Conservation (phyloP, 2,888 invertebrate genomes). For the Trissolcus brochymenae region DNA sequence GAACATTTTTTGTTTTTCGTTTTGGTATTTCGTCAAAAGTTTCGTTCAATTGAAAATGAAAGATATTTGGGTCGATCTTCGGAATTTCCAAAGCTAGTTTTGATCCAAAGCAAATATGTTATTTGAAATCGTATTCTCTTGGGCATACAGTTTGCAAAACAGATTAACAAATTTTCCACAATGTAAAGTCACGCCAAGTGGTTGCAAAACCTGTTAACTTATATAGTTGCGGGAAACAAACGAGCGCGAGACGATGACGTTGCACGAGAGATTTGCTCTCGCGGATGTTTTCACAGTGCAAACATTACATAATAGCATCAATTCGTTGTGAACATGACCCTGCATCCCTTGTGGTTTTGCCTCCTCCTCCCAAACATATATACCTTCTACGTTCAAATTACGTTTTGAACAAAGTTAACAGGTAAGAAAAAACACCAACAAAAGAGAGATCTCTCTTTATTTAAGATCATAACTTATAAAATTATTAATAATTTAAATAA, state of each 20-base stretch:
- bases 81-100: too few species aligned
- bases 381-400: slow-evolving; percentile 28
- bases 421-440: slow-evolving; percentile 30
- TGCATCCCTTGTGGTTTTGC: slow-evolving; percentile 44
- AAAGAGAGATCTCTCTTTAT: too few species aligned
- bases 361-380: slow-evolving; percentile 19
- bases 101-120: too few species aligned
- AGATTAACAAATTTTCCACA: slow-evolving; percentile 42
- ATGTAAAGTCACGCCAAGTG: slow-evolving; percentile 39
- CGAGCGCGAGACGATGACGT: slow-evolving; percentile 46
- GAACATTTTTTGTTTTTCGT: not conserved
- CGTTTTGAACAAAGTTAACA: slow-evolving; percentile 19
- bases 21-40: not conserved
- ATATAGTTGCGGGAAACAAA: slow-evolving; percentile 43
- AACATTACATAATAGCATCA: slow-evolving; percentile 54
- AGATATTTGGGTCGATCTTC: not conserved
- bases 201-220: slow-evolving; percentile 50
- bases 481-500: too few species aligned
- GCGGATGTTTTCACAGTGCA: slow-evolving; percentile 47
- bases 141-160: slow-evolving; percentile 31
- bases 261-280: slow-evolving; percentile 49
- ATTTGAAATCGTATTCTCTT: slow-evolving; percentile 12
- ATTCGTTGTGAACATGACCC: slow-evolving; percentile 47
- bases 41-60: not conserved
- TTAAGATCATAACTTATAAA: too few species aligned